Conservation (phyloP, 2,888 invertebrate genomes). For the Drosophila histrio region DNA sequence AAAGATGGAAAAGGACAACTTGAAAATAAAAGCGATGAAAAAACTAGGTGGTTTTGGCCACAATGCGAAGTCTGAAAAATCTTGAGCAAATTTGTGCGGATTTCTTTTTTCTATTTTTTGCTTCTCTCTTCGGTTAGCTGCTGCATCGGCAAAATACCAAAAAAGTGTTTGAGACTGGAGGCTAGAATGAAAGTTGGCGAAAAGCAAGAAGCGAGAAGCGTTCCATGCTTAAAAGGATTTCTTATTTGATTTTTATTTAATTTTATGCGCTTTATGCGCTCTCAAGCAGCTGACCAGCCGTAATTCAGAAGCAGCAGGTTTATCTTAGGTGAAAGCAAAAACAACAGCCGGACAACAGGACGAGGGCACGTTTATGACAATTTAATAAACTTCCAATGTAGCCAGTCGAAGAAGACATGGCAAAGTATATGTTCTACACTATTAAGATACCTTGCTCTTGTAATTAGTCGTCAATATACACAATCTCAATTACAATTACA, state of each 20-base stretch:
- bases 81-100: conserved; percentile 52
- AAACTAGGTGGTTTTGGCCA: conserved; percentile 7
- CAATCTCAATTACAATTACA: background rate
- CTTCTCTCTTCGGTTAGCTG: conserved; percentile 17
- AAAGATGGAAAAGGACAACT: background rate
- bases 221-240: conserved; percentile 61
- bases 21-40: background rate
- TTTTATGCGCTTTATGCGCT: conserved; percentile 51
- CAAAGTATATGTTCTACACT: background rate
- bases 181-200: background rate
- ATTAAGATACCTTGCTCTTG: background rate
- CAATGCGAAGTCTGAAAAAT: conserved; percentile 37
- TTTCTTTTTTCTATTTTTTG: conserved; percentile 18
- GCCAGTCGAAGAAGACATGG: background rate
- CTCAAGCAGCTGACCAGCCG: conserved; percentile 33
- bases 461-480: background rate
- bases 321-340: conserved; percentile 14
- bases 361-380: conserved; percentile 7
- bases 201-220: conserved; percentile 11
- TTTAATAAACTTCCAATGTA: conserved; percentile 31
- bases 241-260: conserved; percentile 68
- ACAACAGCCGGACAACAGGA: background rate
- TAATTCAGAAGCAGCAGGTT: conserved; percentile 12
- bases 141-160: conserved; percentile 40
- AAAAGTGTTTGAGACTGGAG: conserved; percentile 30